Conservation (phyloP, 2,888 invertebrate genomes). For the Pteria penguin region DNA sequence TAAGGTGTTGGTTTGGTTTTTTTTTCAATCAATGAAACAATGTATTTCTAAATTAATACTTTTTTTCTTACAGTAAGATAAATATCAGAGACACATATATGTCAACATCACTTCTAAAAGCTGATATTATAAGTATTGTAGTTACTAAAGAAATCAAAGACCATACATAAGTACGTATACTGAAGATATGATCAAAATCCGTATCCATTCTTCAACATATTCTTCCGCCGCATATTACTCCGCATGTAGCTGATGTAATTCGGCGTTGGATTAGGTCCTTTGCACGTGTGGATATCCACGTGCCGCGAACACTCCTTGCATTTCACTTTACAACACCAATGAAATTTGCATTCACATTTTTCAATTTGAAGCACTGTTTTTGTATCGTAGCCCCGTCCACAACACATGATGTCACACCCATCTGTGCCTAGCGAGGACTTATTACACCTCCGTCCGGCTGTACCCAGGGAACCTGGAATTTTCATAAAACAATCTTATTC, state of each 20-base stretch:
- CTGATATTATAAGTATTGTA: neutral
- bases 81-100: too few relatives aligned
- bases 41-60: too few relatives aligned
- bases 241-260: neutral
- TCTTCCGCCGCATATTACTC: neutral
- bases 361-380: conserved; percentile 86
- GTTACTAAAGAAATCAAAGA: neutral
- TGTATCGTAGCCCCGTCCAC: conserved; percentile 82
- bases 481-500: neutral
- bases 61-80: too few relatives aligned
- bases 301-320: conserved; percentile 87
- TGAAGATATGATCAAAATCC: neutral
- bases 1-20: too few relatives aligned
- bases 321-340: conserved; percentile 92
- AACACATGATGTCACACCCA: conserved; percentile 82
- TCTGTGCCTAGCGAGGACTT: conserved; percentile 82
- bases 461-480: conserved; percentile 82
- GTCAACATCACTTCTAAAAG: neutral
- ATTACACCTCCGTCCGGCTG: conserved; percentile 82
- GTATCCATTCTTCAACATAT: neutral
- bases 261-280: conserved; percentile 73
- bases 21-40: too few relatives aligned
- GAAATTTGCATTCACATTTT: conserved; percentile 89
- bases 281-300: conserved; percentile 91
- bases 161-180: neutral